Evolutionary conservation across 30 jellyfish, hydroid and myxozoan genomes (phyloP).

Genomic region (Hydra vulgaris): DNA sequence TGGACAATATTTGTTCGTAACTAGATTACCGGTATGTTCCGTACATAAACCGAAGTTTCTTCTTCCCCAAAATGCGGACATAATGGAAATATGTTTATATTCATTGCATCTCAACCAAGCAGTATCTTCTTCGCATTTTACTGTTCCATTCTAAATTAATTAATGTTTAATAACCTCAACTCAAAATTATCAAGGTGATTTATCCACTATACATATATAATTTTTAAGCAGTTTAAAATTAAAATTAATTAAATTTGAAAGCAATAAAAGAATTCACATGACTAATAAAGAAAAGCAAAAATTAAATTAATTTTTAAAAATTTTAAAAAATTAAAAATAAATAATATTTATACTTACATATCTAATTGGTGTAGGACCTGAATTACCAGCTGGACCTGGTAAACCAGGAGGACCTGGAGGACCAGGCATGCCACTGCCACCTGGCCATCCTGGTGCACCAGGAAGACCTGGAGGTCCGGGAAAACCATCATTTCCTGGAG

Average conservation of each 20-base stretch:
- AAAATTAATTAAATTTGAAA: too few species aligned
- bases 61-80: slow-evolving; percentile 99
- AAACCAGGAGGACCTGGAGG: slow-evolving; percentile 97
- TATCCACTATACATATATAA: too few species aligned
- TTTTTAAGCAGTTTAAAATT: too few species aligned
- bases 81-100: slow-evolving; percentile 85
- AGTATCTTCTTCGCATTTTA: slow-evolving; percentile 98
- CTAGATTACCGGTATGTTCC: slow-evolving; percentile 94
- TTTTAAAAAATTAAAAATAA: neutral
- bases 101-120: slow-evolving; percentile 99
- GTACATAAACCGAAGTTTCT: slow-evolving; percentile 97
- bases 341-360: slow-evolving; percentile 55
- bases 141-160: slow-evolving; percentile 89
- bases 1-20: slow-evolving; percentile 90
- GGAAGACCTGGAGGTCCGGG: slow-evolving; percentile 98
- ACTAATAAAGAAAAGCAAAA: neutral
- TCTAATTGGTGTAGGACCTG: slow-evolving; percentile 98
- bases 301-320: neutral
- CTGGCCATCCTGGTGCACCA: slow-evolving; percentile 99
- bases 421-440: slow-evolving; percentile 99
- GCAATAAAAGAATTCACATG: neutral
- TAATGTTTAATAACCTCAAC: neutral
- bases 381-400: slow-evolving; percentile 97
- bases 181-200: too few species aligned
- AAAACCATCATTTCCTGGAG: slow-evolving; percentile 93